These are phyloP conservation scores for Myzus persicae DNA, from an alignment of 1,140 invertebrate species.

Conservation along the genomic window DNA sequence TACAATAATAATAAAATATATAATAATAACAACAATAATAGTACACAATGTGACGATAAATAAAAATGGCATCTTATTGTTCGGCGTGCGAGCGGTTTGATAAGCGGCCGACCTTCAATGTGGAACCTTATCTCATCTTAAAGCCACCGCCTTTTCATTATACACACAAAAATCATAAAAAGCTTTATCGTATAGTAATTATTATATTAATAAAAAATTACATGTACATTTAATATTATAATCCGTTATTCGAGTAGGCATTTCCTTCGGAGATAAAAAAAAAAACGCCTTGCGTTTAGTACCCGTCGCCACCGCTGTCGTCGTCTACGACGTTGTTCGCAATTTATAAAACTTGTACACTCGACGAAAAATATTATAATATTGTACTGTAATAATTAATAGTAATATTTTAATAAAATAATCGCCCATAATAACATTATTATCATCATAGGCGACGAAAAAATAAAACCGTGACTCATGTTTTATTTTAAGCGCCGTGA, in stretches of 20 bases:
- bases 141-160: not conserved
- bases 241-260: slow-evolving; percentile 52
- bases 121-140: slow-evolving; percentile 34
- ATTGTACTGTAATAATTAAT: not conserved
- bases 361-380: not conserved
- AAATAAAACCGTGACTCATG: slow-evolving; percentile 38
- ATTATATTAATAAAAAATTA: not conserved
- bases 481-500: slow-evolving; percentile 33
- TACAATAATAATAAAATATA: slow-evolving; percentile 29
- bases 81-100: slow-evolving; percentile 36
- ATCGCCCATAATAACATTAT: slow-evolving; percentile 15
- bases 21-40: slow-evolving; percentile 39
- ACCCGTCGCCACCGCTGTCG: not conserved
- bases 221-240: slow-evolving; percentile 1
- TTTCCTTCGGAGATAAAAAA: slow-evolving; percentile 51
- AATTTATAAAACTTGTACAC: not conserved
- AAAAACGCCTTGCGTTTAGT: not conserved
- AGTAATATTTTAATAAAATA: not conserved
- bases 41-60: slow-evolving; percentile 48
- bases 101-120: slow-evolving; percentile 40
- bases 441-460: not conserved
- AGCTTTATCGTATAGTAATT: slow-evolving; percentile 11
- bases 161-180: slow-evolving; percentile 33
- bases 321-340: not conserved
- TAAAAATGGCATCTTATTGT: slow-evolving; percentile 56